Base-by-base conservation (phyloP, 2,888 invertebrate genomes). In the Ennomos erosarius region DNA sequence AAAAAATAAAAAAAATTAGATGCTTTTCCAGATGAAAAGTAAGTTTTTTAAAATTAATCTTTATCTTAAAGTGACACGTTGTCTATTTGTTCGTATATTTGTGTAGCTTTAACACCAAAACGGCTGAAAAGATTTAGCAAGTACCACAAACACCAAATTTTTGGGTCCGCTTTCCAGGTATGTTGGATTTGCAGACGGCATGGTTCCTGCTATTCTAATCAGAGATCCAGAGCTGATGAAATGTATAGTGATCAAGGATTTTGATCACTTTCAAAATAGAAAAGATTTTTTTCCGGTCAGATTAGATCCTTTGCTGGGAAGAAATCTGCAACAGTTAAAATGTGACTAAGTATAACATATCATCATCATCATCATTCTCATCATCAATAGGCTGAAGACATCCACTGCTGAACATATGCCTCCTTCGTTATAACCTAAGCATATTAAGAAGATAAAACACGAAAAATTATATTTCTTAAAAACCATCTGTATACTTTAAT, bases 211-310 rank as follows among this genome's bases (percentile, higher is more conserved):
- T 0, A 58, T 90, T 5, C 65, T 93, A 43, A 74, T 94, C 11
- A 79, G 89, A 8, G 93, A 93, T 69, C 91, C 91, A 0, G 93
- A 93, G 38, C 50, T 93, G 10, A 79, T 93, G 3, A 93, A 93
- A 65, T 76, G 75, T 45, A 85, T 94, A 16, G 86, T 92, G 0
- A 84, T 94, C 0, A 94, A 93, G 66, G 90, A 94, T 60, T 94
- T 94, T 47, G 93, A 93, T 53, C 87, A 93, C 60, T 94, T 94
- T 60, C 74, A 87, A 0, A 90, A 94, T 44, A 93, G 89, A 60
- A 79, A 81, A 39, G 56, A 71, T 1, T 73, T 88, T 39, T 69
- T 90, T 1, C 73, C 87, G 13, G 76, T 72, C 0, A 82, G 87
- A 0, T 65, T 84, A 0, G 93, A 93, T 35, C 86, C 87, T 0